A percentile compares a stretch with the other conserved stretches of the same genome.
Evolutionary conservation across 2,888 invertebrate species (phyloP).

Genomic region (Polydrusus pterygomalis): DNA sequence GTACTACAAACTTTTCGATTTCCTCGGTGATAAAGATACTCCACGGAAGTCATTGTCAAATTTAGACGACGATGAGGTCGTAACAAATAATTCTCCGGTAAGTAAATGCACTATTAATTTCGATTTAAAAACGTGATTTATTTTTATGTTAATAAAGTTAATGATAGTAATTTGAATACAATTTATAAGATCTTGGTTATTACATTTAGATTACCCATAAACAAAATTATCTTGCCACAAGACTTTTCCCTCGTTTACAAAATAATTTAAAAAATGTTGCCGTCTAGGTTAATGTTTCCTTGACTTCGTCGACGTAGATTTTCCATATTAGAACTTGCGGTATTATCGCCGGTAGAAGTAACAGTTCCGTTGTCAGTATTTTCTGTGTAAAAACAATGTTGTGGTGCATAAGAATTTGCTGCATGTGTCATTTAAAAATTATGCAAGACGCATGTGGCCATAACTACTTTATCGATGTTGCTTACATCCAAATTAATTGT

Average conservation of each 20-base stretch:
- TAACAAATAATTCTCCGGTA: too few relatives aligned
- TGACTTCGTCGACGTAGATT: background rate
- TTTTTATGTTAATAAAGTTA: too few relatives aligned
- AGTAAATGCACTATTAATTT: too few relatives aligned
- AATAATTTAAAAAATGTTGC: background rate
- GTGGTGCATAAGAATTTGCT: background rate
- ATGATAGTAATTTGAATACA: too few relatives aligned
- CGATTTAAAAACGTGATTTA: too few relatives aligned
- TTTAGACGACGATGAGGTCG: background rate
- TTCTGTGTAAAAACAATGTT: background rate
- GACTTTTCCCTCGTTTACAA: background rate
- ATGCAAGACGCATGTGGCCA: constrained; percentile 4
- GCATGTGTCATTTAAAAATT: too few relatives aligned
- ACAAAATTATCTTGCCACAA: too few relatives aligned
- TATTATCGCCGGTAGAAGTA: too few relatives aligned
- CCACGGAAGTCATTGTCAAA: background rate
- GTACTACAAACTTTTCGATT: constrained; percentile 13
- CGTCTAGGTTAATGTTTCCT: background rate
- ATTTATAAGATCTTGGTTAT: too few relatives aligned
- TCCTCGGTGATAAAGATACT: constrained; percentile 3
- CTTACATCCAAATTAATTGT: constrained; percentile 20
- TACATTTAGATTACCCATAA: too few relatives aligned
- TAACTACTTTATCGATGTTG: background rate
- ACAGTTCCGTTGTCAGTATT: background rate
- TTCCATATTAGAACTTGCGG: too few relatives aligned